Base-by-base conservation (phyloP, 2,888 invertebrate species). In the Conus canariensis region DNA sequence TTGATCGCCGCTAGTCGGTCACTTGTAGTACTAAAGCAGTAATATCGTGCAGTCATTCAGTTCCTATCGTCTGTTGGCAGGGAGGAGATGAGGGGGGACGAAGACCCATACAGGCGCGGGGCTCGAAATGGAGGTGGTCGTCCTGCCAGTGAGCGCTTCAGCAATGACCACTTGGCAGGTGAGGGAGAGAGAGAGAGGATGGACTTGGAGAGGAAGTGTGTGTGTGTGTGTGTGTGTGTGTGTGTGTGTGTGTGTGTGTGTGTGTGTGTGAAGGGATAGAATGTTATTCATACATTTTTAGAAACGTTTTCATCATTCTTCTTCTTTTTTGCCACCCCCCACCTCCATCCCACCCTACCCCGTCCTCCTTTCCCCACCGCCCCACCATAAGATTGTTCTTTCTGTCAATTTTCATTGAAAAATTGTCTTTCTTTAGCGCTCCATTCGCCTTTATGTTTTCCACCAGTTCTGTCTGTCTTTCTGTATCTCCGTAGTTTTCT, bases 51-150 rank as follows among this genome's bases (percentile, higher is more conserved):
- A 64, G 3, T 64, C 60, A 3, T 64, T 64, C 64, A 7, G 10
- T 10, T 64, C 16, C 2, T 70, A 19, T 22, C 8, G 70, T 58
- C 56, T 88, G 83, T 88, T n/a, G 30, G 4, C 83, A 88, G 88
- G 80, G 88, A 88, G 70, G 90, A 90, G 60, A 85, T 59, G 85
- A 90, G 85, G 58, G 91, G 91, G 91, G 83, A 85, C 77, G 90
- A 90, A 70, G 88, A 90, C 88, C 85, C 86, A 10, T 91, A 90
- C 64, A 83, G 90, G 82, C 88, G 85, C n/a, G 74, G 74, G 58
- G 82, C 80, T 25, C 85, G 91, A 14, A 90, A 88, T 88, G 89
- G 90, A n/a, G 59, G 77, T 45, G 25, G 56, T 22, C 82, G 82
- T 22, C 82, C 82, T 19, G 77, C 77, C 19, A 86, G 74, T 67